Evolutionary conservation across 2,113 vertebrate species (phyloP), one percentile per base, ranked within the genome.

Genomic region (Equus quagga): DNA sequence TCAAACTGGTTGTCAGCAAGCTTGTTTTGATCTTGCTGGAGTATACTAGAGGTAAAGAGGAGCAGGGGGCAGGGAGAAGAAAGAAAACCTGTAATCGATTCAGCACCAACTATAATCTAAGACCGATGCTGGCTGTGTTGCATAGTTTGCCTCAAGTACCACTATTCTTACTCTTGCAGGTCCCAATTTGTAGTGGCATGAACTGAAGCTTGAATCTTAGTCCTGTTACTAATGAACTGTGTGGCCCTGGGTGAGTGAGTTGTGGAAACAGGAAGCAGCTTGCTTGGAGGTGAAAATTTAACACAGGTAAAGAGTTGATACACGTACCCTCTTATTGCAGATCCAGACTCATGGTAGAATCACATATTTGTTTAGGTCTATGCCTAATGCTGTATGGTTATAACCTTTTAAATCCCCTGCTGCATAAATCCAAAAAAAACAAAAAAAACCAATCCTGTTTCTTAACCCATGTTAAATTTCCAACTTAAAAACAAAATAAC

Each of bases 281-380:
- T 83, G 28, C 82, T 95, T 76, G 49, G 75, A 87, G 73, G 82
- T 95, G 82, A 93, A 96, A 85, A 93, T 49, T 23, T 88, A 94
- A 79, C 80, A 73, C 28, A 36, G 18, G 13, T 56, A 78, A 87
- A 93, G 75, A 83, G 75, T 84, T 83, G 56, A 94, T 69, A 72
- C 6, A 65, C 31, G 72, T 54, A 41, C 21, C 24, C 51, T 73
- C 58, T 33, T 26, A 78, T 7, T 89, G 41, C 17, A 94, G 36
- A 56, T 31, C 62, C 62, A 82, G 67, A n/a, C 79, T 87, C 54
- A 54, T 4, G 23, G 24, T 80, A 60, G 89, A 95, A 65, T 96
- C 82, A 28, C 41, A 41, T 91, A 76, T 89, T 97, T 85, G 94
- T 64, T 96, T 96, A 96, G 78, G 78, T 96, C 72, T 91, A 69